Percentiles rank a stretch among this genome's conserved stretches.
phyloP scores from a whole-genome alignment of 2,113 vertebrate species.

The Perca schrenkii region DNA sequence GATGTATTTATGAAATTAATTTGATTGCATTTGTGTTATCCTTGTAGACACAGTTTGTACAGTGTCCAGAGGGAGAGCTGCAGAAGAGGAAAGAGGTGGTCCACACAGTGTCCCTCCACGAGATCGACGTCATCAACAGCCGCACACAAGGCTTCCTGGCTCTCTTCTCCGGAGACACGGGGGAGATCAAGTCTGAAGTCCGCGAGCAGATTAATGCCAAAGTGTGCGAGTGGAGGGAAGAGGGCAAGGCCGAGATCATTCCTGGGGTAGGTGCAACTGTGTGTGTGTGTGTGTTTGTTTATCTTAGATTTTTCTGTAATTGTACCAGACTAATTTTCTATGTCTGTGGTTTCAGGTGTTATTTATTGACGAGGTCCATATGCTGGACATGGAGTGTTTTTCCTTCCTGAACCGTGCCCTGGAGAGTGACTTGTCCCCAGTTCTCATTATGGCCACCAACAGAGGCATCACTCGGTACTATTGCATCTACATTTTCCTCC shows the following conservation, averaged over 20 bases:
- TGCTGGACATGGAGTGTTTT: conserved; percentile 96
- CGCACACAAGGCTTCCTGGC: conserved; percentile 96
- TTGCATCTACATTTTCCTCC: neutral
- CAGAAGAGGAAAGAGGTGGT: conserved; percentile 96
- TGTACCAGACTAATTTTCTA: neutral
- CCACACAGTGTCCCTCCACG: conserved; percentile 93
- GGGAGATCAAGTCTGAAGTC: conserved; percentile 95
- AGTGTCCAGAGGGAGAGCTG: conserved; percentile 95
- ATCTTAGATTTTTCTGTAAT: neutral
- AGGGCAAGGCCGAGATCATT: conserved; percentile 94
- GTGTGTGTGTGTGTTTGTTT: neutral
- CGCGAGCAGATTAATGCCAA: conserved; percentile 96
- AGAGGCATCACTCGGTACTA: conserved; percentile 92
- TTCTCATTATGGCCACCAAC: conserved; percentile 96
- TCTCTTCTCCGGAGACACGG: conserved; percentile 94
- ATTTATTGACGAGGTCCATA: conserved; percentile 96
- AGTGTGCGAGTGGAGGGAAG: conserved; percentile 95
- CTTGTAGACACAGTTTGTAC: conserved; percentile 92
- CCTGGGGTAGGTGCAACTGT: conserved; percentile 85
- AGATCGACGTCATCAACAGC: conserved; percentile 97
- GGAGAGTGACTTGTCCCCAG: conserved; percentile 93
- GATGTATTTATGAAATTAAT: neutral
- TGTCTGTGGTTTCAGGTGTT: conserved; percentile 85
- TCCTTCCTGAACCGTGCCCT: conserved; percentile 94
- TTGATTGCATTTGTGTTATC: neutral